phyloP scores from a whole-genome alignment of 2,888 invertebrate species.

The Tipula lateralis region DNA sequence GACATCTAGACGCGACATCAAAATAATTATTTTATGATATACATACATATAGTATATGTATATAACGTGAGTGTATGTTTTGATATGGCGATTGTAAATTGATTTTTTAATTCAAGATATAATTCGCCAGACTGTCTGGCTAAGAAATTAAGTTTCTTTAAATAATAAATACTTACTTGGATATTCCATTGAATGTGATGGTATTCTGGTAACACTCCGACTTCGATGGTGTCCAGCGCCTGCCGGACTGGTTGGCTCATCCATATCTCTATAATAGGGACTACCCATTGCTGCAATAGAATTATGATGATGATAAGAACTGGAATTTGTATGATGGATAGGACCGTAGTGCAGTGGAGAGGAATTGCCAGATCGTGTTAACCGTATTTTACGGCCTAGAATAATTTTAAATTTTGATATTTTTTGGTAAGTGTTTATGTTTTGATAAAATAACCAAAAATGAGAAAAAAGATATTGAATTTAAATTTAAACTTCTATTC shows the following conservation, averaged over 20 bases:
- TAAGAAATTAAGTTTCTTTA: neutral
- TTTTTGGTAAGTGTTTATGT: neutral
- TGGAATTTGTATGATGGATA: slow-evolving; percentile 38
- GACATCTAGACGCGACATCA: neutral
- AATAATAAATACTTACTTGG: slow-evolving; percentile 49
- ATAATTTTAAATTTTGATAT: slow-evolving; percentile 33
- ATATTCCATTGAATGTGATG: slow-evolving; percentile 57
- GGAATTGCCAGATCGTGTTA: slow-evolving; percentile 42
- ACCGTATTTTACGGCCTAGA: slow-evolving; percentile 40
- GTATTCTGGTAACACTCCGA: slow-evolving; percentile 73
- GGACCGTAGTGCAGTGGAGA: slow-evolving; percentile 43
- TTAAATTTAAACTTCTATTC: neutral
- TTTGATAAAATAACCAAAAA: neutral
- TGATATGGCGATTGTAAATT: neutral
- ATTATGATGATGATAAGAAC: slow-evolving; percentile 51
- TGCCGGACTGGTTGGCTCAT: slow-evolving; percentile 80
- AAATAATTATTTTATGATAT: neutral
- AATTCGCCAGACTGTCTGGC: neutral
- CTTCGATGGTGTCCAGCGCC: slow-evolving; percentile 77
- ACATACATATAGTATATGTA: neutral
- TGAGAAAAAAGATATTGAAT: neutral
- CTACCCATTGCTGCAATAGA: slow-evolving; percentile 54
- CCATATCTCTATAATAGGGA: slow-evolving; percentile 70
- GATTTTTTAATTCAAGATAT: neutral
- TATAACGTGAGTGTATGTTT: neutral